A percentile compares a stretch with the other conserved stretches of the same genome.
Evolutionary conservation across 2,113 vertebrate species (phyloP).

Genomic region (Otus sunia): DNA sequence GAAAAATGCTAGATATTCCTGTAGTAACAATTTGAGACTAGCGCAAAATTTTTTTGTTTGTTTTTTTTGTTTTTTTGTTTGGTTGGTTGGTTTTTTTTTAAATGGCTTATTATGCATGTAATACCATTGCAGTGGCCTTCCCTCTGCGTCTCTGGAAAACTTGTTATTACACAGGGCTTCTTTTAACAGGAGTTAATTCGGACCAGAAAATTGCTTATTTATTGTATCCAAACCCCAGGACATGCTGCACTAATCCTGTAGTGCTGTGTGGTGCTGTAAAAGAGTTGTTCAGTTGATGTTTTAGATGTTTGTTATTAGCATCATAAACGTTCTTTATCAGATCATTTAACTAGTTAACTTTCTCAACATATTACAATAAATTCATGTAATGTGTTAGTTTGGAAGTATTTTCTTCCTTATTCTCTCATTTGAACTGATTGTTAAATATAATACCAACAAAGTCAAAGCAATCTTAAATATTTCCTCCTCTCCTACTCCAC

Average conservation of each 20-base stretch:
- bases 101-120: neutral
- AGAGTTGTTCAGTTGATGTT: neutral
- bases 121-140: neutral
- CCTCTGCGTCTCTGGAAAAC: constrained; percentile 3
- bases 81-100: neutral
- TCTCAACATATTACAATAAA: neutral
- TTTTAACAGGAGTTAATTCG: constrained; percentile 62
- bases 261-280: neutral
- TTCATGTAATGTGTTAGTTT: neutral
- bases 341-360: neutral
- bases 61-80: too few relatives aligned
- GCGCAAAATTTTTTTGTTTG: neutral
- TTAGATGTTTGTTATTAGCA: neutral
- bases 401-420: neutral
- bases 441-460: neutral
- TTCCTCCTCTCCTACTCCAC: neutral
- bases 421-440: neutral
- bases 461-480: neutral
- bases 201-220: constrained; percentile 44
- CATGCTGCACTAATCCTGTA: neutral
- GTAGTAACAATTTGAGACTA: neutral
- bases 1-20: neutral
- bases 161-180: constrained; percentile 10
- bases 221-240: constrained; percentile 20
- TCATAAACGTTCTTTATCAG: constrained; percentile 7